A percentile compares a stretch with the other conserved stretches of the same genome.
phyloP scores from a whole-genome alignment of 2,888 invertebrate genomes.

The Melikaiella ostensackeni region DNA sequence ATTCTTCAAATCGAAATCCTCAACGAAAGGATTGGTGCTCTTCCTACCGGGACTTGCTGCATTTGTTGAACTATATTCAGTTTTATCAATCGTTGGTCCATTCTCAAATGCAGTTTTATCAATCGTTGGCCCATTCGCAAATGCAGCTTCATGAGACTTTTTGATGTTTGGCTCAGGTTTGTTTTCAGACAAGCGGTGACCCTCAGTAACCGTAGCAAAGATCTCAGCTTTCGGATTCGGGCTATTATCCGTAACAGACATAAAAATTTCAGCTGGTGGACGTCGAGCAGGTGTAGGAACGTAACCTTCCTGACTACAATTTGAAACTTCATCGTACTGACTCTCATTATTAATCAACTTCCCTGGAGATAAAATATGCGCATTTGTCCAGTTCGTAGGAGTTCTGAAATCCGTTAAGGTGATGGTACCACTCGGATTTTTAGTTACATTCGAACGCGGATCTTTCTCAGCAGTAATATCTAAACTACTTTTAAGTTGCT shows the following conservation, averaged over 20 bases:
- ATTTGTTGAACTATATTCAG: not conserved
- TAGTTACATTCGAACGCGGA: not conserved
- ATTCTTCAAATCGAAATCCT: not conserved
- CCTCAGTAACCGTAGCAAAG: not conserved
- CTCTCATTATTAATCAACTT: not conserved
- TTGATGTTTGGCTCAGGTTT: not conserved
- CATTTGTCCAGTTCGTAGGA: not conserved
- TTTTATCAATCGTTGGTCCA: too few relatives aligned
- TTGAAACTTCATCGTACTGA: not conserved
- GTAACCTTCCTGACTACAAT: not conserved
- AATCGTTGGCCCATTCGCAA: not conserved
- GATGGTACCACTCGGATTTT: not conserved
- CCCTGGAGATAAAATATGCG: not conserved
- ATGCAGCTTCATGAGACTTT: not conserved
- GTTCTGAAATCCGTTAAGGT: not conserved
- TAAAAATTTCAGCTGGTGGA: not conserved
- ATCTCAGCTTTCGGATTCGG: not conserved
- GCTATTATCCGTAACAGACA: not conserved
- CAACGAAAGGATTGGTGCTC: slow-evolving; percentile 4
- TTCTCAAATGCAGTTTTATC: not conserved
- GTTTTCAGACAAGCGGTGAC: not conserved
- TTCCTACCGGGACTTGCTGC: not conserved
- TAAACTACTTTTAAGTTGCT: not conserved
- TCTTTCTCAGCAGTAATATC: not conserved
- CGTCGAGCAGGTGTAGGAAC: not conserved